Evolutionary conservation across 2,797 vertebrate genomes (phyloP).

Genomic region (Fundulus diaphanus): DNA sequence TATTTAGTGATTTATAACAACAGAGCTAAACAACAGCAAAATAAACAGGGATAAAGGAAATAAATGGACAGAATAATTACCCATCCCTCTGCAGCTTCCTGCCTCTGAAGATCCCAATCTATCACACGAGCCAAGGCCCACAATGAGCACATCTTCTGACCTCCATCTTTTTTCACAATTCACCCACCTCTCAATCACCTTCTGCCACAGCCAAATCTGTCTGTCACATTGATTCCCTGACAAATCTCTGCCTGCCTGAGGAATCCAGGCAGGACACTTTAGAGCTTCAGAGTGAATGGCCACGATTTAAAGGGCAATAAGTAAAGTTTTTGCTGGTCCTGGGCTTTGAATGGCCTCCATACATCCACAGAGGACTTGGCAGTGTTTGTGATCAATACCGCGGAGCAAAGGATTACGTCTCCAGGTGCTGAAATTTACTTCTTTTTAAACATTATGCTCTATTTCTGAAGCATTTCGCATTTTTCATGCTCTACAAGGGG

Average conservation of each 20-base stretch:
- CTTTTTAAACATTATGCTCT: slow-evolving; percentile 45
- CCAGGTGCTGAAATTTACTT: slow-evolving; percentile 53
- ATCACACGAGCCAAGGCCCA: slow-evolving; percentile 26
- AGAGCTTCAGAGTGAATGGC: slow-evolving; percentile 22
- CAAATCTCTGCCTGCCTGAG: slow-evolving; percentile 18
- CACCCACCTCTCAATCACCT: slow-evolving; percentile 40
- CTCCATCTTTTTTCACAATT: slow-evolving; percentile 37
- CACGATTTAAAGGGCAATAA: slow-evolving; percentile 59
- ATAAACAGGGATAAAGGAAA: slow-evolving; percentile 22
- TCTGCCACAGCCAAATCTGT: slow-evolving; percentile 34
- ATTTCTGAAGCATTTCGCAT: slow-evolving; percentile 52
- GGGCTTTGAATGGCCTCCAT: slow-evolving; percentile 48
- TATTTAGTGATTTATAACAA: slow-evolving; percentile 32
- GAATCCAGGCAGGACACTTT: slow-evolving; percentile 11
- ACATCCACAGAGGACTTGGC: slow-evolving; percentile 41
- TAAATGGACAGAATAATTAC: slow-evolving; percentile 20
- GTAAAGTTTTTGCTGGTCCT: slow-evolving; percentile 30
- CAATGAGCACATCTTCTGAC: slow-evolving; percentile 11
- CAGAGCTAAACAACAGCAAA: slow-evolving; percentile 32
- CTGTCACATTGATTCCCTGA: slow-evolving; percentile 24
- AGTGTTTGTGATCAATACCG: slow-evolving; percentile 65
- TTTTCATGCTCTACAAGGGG: slow-evolving; percentile 29
- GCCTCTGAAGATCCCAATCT: slow-evolving; percentile 39
- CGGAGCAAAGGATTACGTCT: slow-evolving; percentile 47
- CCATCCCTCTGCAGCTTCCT: slow-evolving; percentile 24